phyloP scores from a whole-genome alignment of 2,888 invertebrate genomes.

The Oxycera nigricornis region DNA sequence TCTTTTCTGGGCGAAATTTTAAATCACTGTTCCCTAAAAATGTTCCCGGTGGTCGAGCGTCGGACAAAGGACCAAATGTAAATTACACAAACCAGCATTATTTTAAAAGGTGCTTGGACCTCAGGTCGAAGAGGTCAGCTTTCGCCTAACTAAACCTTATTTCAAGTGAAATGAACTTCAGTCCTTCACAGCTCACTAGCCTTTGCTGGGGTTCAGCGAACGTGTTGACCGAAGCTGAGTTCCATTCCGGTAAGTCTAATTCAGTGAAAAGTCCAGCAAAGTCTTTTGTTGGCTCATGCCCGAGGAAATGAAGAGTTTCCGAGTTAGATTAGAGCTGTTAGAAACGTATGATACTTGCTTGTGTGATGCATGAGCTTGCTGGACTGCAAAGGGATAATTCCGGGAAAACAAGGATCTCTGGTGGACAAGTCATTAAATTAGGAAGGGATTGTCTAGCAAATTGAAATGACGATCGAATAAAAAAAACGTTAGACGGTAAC shows the following conservation, averaged over 20 bases:
- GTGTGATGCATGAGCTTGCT: neutral
- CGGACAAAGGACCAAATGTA: conserved; percentile 28
- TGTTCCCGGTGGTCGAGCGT: neutral
- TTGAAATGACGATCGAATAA: conserved; percentile 21
- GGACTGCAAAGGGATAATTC: neutral
- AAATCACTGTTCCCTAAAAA: neutral
- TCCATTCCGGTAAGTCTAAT: conserved; percentile 5
- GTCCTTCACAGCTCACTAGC: conserved; percentile 34
- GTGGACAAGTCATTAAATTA: conserved; percentile 19
- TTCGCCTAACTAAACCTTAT: neutral
- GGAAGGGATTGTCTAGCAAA: conserved; percentile 27
- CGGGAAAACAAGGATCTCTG: neutral
- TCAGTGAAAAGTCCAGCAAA: neutral
- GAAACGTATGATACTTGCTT: conserved; percentile 11
- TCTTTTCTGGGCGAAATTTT: neutral
- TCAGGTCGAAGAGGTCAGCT: neutral
- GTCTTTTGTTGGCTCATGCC: conserved; percentile 1
- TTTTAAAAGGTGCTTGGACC: neutral
- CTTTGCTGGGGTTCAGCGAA: conserved; percentile 14
- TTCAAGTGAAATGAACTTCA: conserved; percentile 19
- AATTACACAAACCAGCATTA: conserved; percentile 28
- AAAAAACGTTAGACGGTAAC: no score
- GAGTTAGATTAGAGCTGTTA: conserved; percentile 14
- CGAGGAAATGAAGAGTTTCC: conserved; percentile 36
- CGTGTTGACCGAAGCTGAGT: neutral